These are phyloP conservation scores for Lymantria dispar DNA, from an alignment of 2,888 invertebrate genomes.

Conservation along the genomic window DNA sequence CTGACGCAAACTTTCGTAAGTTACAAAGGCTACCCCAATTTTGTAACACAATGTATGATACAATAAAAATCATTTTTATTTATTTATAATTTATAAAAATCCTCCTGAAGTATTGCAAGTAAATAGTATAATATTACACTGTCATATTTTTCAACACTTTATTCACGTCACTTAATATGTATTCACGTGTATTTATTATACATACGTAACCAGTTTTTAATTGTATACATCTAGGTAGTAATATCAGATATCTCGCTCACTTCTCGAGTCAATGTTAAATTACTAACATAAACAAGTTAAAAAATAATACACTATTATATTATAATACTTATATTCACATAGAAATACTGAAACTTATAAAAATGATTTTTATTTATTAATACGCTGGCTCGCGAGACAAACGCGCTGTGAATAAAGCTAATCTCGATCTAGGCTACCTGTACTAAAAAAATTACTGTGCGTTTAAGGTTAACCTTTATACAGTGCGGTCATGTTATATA, in stretches of 20 bases:
- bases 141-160: background rate
- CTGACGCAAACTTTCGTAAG: too few relatives aligned
- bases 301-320: background rate
- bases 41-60: too few relatives aligned
- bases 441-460: constrained; percentile 25
- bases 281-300: background rate
- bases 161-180: background rate
- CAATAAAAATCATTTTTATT: too few relatives aligned
- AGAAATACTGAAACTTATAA: background rate
- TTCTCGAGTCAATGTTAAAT: constrained; percentile 16
- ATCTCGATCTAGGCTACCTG: constrained; percentile 24
- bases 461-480: constrained; percentile 41
- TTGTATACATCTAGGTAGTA: constrained; percentile 5
- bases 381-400: background rate
- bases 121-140: background rate
- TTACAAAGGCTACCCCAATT: too few relatives aligned
- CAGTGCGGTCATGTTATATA: constrained; percentile 35
- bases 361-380: background rate
- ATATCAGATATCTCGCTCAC: constrained; percentile 1
- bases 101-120: too few relatives aligned
- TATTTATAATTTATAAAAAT: too few relatives aligned
- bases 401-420: constrained; percentile 10
- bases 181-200: background rate
- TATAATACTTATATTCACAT: background rate
- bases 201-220: constrained; percentile 13